Conservation (phyloP, 1,140 invertebrate genomes). For the Mesaphorura yosii region DNA sequence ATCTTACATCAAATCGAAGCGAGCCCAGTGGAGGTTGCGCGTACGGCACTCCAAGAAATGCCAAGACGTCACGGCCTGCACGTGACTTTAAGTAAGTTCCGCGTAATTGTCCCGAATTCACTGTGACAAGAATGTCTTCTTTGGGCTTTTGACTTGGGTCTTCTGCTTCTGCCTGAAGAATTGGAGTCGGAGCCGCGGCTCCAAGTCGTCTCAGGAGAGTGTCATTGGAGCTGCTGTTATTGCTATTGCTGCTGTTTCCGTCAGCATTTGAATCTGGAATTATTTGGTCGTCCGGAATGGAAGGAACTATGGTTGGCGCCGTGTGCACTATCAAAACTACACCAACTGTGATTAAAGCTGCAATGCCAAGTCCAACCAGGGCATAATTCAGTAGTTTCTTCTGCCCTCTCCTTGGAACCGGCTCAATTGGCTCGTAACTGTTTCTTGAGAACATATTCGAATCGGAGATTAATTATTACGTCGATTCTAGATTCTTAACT, state of each 20-base stretch:
- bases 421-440: neutral
- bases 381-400: neutral
- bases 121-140: neutral
- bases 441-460: no score
- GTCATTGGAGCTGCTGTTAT: no score
- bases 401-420: neutral
- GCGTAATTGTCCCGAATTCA: neutral
- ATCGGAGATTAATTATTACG: no score
- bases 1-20: conserved; percentile 37
- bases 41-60: conserved; percentile 42
- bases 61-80: conserved; percentile 6
- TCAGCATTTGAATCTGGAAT: neutral
- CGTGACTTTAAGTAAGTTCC: neutral
- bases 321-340: neutral
- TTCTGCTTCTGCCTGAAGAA: neutral
- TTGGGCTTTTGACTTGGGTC: neutral
- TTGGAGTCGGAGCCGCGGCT: neutral
- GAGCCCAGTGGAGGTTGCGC: conserved; percentile 42
- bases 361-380: neutral
- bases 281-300: neutral
- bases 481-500: no score
- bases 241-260: no score
- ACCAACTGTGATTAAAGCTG: neutral
- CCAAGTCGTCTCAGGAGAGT: no score
- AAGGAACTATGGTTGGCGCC: neutral